Evolutionary conservation across 2,797 vertebrate species (phyloP).

Genomic region (Cyprinodon diabolis): DNA sequence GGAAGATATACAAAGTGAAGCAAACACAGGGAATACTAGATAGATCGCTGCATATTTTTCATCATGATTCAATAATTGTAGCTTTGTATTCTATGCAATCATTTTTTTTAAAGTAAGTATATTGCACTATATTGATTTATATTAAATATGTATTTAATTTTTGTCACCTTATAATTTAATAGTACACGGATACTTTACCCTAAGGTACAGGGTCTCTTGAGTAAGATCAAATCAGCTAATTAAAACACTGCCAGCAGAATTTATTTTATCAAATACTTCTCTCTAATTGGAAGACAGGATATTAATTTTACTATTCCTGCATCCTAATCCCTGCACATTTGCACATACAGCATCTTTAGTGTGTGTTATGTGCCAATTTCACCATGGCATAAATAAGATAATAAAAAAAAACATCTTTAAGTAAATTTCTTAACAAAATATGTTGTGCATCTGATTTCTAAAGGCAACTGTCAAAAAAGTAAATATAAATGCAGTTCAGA

Average conservation of each 20-base stretch:
- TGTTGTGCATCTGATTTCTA: neutral
- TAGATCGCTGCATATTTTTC: conserved; percentile 28
- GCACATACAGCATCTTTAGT: conserved; percentile 24
- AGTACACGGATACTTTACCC: conserved; percentile 69
- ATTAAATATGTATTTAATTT: conserved; percentile 68
- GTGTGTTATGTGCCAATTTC: conserved; percentile 33
- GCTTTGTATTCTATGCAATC: conserved; percentile 15
- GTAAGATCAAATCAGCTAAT: conserved; percentile 72
- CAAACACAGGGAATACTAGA: conserved; percentile 34
- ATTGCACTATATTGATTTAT: conserved; percentile 29
- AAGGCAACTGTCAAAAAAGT: neutral
- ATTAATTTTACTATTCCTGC: conserved; percentile 52
- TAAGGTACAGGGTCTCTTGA: conserved; percentile 67
- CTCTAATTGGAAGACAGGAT: conserved; percentile 67
- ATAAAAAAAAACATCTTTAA: neutral
- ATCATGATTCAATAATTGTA: conserved; percentile 21
- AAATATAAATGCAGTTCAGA: neutral
- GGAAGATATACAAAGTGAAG: conserved; percentile 41
- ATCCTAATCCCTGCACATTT: conserved; percentile 25
- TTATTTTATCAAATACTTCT: conserved; percentile 71
- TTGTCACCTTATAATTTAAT: conserved; percentile 71
- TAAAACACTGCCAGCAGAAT: conserved; percentile 75
- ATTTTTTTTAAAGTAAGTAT: conserved; percentile 33
- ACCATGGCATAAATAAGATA: neutral
- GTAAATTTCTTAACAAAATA: neutral